Conservation (phyloP, 2,888 invertebrate genomes). For the Drosophila longiperda region DNA sequence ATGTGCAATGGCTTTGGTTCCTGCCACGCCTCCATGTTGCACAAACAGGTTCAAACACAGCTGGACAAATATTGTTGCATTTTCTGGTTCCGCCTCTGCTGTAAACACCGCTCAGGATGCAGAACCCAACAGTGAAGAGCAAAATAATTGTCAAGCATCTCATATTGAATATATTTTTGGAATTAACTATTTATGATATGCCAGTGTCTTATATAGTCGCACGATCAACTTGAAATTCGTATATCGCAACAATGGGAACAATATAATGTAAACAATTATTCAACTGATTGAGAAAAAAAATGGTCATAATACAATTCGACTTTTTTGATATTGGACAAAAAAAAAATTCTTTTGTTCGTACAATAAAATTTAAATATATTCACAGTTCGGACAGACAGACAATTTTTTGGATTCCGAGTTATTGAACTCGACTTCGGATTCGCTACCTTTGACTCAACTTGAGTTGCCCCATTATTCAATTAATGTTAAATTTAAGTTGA, state of each 20-base stretch:
- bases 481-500: not conserved
- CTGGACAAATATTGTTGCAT: not conserved
- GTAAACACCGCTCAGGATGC: not conserved
- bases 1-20: rapidly evolving
- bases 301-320: not conserved
- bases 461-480: not conserved
- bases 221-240: not conserved
- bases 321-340: not conserved
- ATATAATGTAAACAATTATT: not conserved
- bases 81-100: not conserved
- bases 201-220: not conserved
- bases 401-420: not conserved
- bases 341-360: not conserved
- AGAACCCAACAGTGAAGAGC: not conserved
- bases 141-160: not conserved
- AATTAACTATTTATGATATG: not conserved
- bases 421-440: not conserved
- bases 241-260: not conserved
- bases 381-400: not conserved
- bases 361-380: not conserved
- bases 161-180: not conserved
- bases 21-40: not conserved
- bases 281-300: no score
- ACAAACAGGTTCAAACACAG: not conserved
- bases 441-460: not conserved